phyloP scores from a whole-genome alignment of 1,140 invertebrate genomes.

The Phthorimaea operculella region DNA sequence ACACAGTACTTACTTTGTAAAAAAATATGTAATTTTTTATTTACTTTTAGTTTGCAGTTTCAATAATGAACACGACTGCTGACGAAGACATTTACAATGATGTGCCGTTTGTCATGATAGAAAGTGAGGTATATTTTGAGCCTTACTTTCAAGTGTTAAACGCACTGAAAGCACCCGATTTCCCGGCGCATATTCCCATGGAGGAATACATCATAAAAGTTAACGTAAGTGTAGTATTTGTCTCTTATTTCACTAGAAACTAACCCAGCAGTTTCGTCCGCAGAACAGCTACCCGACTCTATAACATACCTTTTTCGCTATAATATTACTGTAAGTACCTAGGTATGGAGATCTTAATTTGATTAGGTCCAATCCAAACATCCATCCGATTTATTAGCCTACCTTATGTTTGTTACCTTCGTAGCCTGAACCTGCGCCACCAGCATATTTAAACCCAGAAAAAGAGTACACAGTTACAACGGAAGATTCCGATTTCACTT shows the following conservation, averaged over 20 bases:
- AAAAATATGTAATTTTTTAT: conserved; percentile 13
- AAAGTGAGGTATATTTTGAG: conserved; percentile 76
- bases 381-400: too few species aligned
- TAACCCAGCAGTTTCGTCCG: too few species aligned
- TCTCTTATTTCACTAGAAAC: neutral
- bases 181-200: conserved; percentile 71
- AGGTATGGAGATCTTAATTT: too few species aligned
- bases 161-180: conserved; percentile 69
- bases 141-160: conserved; percentile 74
- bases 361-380: too few species aligned
- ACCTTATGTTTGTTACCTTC: neutral
- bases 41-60: conserved; percentile 58
- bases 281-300: too few species aligned
- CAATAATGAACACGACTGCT: conserved; percentile 53
- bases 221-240: conserved; percentile 44
- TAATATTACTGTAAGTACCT: too few species aligned
- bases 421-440: conserved; percentile 67
- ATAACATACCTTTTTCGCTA: too few species aligned
- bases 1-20: too few species aligned
- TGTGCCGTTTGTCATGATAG: conserved; percentile 70
- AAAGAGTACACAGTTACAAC: neutral
- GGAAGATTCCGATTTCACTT: conserved; percentile 17
- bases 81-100: conserved; percentile 46
- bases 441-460: conserved; percentile 19
- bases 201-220: conserved; percentile 72